Conservation (phyloP, 2,113 vertebrate species). For the Protobothrops mucrosquamatus region DNA sequence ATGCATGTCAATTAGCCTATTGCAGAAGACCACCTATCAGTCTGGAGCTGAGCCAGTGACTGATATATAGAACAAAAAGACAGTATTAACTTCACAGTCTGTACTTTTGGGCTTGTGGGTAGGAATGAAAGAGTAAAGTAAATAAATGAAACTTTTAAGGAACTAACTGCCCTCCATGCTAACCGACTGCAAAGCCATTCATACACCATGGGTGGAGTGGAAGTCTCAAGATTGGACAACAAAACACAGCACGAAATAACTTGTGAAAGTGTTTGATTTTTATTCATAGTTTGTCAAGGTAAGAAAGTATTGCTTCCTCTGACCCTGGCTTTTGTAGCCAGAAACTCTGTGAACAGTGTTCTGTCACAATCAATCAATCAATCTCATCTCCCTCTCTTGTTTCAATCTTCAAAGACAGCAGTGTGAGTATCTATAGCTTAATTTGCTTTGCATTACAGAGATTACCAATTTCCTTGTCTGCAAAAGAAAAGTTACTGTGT, state of each 20-base stretch:
- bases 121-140: not conserved
- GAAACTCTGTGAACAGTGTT: not conserved
- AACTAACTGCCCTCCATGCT: not conserved
- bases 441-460: not conserved
- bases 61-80: not conserved
- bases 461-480: not conserved
- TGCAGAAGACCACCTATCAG: not conserved
- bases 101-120: not conserved
- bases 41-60: not conserved
- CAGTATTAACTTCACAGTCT: not conserved
- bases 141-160: not conserved
- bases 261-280: not conserved
- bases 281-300: not conserved
- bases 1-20: constrained; percentile 4
- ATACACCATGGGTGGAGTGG: not conserved
- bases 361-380: not conserved
- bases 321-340: not conserved
- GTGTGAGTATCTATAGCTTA: not conserved
- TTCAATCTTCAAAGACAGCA: not conserved
- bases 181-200: not conserved
- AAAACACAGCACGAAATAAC: not conserved
- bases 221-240: not conserved
- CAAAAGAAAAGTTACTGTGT: not conserved
- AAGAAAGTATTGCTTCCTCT: not conserved
- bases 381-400: not conserved